Evolutionary conservation across 1,140 invertebrate genomes (phyloP), one percentile per base, ranked within the genome.

Genomic region (Helicoverpa armigera): DNA sequence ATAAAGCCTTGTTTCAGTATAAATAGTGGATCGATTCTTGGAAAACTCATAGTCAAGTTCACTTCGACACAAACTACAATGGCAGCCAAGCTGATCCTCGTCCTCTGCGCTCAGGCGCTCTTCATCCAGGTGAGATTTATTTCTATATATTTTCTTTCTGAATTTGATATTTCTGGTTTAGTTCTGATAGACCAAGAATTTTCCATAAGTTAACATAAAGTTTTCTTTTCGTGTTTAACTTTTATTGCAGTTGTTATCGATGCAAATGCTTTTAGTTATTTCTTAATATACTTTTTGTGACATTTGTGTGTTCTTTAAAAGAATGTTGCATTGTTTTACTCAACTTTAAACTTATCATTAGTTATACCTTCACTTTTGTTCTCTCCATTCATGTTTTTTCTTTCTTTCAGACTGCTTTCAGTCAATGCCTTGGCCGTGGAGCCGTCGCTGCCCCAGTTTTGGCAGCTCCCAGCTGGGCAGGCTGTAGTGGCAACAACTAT

Each of bases 91-190:
- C 48, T 56, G 43, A 56, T 87, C 29, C 74, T 90, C 43, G 48
- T 85, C 12, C 50, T 88, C 10, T 87, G 84, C 63, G 86, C 85
- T 75, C 85, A 86, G 23, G 83, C 82, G 48, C 81, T 89, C 48
- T 67, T 88, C n/a, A 54, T 84, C 14, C 86, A 90, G 84, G 89
- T 90, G 85, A 69, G 53, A 65, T 56, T 1, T 60, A 29, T 23
- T 23, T 14, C 29, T 61, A 0, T 14, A 2, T 12, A 11, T 11
- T 58, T 3, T 11, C 0, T 3, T 18, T 56, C 1, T 31, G 58
- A 4, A 1, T 3, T 29, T 23, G 3, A 35, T 2, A n/a, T n/a
- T n/a, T n/a, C n/a, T n/a, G n/a, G n/a, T n/a, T n/a, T n/a, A n/a
- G 35, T 43, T 43, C 9, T 43, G 35, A 7, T 7, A 9, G 5